These are phyloP conservation scores for Passer montanus DNA, from an alignment of 2,113 vertebrate species.

Conservation along the genomic window DNA sequence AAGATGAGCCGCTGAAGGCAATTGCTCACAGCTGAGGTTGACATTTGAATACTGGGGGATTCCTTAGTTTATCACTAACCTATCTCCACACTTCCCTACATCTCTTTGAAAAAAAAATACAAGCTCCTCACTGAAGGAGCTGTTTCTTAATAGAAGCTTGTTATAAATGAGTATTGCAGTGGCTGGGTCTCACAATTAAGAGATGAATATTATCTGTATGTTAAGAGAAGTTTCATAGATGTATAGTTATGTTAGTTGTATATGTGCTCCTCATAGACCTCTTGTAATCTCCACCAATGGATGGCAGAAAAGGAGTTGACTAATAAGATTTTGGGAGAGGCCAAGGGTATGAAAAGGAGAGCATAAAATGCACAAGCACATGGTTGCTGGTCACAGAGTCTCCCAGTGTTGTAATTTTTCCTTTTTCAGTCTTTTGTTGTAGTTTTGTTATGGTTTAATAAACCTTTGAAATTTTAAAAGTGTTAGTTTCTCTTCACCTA, in stretches of 20 bases:
- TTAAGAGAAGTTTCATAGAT: neutral
- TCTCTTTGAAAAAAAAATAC: neutral
- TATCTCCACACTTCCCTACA: neutral
- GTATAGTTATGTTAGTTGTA: neutral
- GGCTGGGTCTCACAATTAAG: neutral
- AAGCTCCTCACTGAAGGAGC: neutral
- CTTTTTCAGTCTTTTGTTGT: neutral
- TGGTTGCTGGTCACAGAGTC: neutral
- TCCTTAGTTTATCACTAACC: neutral
- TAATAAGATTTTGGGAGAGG: neutral
- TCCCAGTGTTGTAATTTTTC: neutral
- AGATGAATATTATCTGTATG: neutral
- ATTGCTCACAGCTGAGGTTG: neutral
- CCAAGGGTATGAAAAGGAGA: neutral
- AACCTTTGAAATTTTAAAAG: neutral
- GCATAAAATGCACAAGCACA: neutral
- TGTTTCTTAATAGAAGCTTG: neutral
- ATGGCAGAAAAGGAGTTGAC: neutral
- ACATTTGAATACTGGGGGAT: rapidly evolving
- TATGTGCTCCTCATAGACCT: neutral
- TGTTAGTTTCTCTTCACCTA: neutral
- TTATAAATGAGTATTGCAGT: neutral
- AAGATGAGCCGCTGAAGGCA: neutral
- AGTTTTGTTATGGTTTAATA: neutral
- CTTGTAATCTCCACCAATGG: neutral